Conservation (phyloP, 2,888 invertebrate genomes). For the Arrhopalites spinosus region DNA sequence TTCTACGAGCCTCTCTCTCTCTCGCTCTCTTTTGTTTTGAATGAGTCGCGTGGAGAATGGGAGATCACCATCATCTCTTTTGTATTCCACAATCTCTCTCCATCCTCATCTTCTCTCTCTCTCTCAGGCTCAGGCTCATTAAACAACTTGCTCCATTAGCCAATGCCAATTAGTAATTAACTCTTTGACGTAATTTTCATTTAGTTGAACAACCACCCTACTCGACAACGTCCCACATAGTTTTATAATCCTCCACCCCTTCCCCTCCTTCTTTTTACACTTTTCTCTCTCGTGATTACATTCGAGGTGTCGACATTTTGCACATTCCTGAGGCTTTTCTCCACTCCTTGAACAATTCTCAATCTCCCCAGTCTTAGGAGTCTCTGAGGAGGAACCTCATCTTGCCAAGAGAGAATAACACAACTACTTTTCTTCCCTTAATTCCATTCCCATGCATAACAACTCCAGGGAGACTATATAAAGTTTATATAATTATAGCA, state of each 20-base stretch:
- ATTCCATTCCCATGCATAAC: not conserved
- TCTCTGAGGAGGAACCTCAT: no score
- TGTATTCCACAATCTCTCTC: slow-evolving; percentile 13
- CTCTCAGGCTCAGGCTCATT: slow-evolving; percentile 39
- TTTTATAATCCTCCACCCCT: slow-evolving; percentile 16
- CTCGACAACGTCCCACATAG: slow-evolving; percentile 23
- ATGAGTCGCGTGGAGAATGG: slow-evolving; percentile 32
- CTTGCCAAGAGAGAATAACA: not conserved
- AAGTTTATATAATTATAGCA: no score
- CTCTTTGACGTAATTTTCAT: slow-evolving; percentile 52
- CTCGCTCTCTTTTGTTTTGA: slow-evolving; percentile 18
- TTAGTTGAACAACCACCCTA: slow-evolving; percentile 37
- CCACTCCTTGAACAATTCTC: slow-evolving; percentile 33
- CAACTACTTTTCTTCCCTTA: slow-evolving; percentile 10
- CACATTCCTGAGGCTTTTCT: slow-evolving; percentile 50
- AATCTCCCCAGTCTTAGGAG: slow-evolving; percentile 12
- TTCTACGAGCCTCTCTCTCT: not conserved
- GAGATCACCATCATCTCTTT: slow-evolving; percentile 28
- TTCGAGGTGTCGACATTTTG: slow-evolving; percentile 46
- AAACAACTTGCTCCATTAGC: slow-evolving; percentile 50
- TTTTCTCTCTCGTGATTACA: slow-evolving; percentile 34
- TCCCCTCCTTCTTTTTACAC: not conserved
- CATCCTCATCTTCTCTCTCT: not conserved
- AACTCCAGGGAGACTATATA: no score
- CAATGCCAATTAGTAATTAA: slow-evolving; percentile 51